Percentiles rank a stretch among this genome's conserved stretches.
Conservation (phyloP, 2,888 invertebrate species). For the Trissonchulus latispiculum region DNA sequence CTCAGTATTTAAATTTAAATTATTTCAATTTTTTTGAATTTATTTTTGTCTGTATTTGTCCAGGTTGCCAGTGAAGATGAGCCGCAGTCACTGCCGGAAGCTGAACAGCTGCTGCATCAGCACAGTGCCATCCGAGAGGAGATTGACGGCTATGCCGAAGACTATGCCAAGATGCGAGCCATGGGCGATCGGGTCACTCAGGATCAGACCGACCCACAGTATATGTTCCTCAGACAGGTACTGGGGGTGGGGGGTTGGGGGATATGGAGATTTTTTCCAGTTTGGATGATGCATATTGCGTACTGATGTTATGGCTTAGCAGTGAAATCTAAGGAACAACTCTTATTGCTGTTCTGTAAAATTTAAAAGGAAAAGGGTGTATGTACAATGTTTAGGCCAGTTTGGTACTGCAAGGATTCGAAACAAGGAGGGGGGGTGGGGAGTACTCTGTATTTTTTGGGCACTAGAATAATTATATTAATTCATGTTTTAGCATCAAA, state of each 20-base stretch:
- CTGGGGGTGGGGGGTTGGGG: not conserved
- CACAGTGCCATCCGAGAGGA: constrained; percentile 98
- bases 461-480: too few species aligned
- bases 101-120: constrained; percentile 88
- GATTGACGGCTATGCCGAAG: constrained; percentile 96
- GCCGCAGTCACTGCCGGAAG: constrained; percentile 82
- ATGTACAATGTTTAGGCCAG: too few species aligned
- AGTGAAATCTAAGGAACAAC: too few species aligned
- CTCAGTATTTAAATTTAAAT: not conserved
- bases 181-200: constrained; percentile 90
- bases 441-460: too few species aligned
- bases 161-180: constrained; percentile 98
- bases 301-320: too few species aligned
- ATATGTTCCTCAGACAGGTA: constrained; percentile 93
- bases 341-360: too few species aligned
- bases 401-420: too few species aligned
- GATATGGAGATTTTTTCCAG: not conserved
- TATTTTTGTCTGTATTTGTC: not conserved
- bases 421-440: too few species aligned
- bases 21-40: not conserved
- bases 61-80: constrained; percentile 86
- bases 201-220: constrained; percentile 90
- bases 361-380: too few species aligned
- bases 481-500: too few species aligned
- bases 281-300: too few species aligned